Conservation (phyloP, 2,113 vertebrate species). For the Edolisoma coerulescens region DNA sequence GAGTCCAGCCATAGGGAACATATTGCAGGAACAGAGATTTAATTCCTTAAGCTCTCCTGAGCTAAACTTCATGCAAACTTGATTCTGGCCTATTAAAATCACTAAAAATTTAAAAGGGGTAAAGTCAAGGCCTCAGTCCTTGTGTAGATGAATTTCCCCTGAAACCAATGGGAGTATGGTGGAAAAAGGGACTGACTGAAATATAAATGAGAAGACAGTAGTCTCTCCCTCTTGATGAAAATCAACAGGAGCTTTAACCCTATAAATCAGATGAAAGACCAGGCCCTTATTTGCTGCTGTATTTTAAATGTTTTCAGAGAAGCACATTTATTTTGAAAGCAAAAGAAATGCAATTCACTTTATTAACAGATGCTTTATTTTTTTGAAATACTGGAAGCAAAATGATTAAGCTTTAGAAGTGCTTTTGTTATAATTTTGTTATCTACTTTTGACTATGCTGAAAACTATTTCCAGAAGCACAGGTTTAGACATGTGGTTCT, state of each 20-base stretch:
- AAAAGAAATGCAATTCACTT: conserved; percentile 22
- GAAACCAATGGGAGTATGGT: neutral
- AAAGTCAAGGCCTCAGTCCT: neutral
- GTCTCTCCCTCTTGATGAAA: neutral
- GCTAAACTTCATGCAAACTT: neutral
- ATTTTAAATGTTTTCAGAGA: conserved; percentile 27
- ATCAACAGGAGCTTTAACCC: neutral
- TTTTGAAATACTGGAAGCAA: neutral
- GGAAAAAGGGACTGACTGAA: neutral
- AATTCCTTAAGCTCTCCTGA: neutral
- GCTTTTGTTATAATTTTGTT: neutral
- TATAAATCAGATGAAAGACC: neutral
- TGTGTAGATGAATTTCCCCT: neutral
- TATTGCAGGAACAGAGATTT: neutral
- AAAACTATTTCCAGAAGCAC: conserved; percentile 13
- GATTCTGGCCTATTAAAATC: neutral
- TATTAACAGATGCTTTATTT: neutral
- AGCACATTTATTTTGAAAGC: conserved; percentile 27
- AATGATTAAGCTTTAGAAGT: neutral
- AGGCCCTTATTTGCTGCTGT: neutral
- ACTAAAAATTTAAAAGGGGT: neutral
- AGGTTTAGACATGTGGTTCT: neutral
- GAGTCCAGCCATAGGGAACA: neutral
- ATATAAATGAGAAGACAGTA: neutral
- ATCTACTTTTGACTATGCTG: neutral